Percentiles rank a stretch among this genome's conserved stretches.
Evolutionary conservation across 1,140 invertebrate genomes (phyloP).

Genomic region (Trichonephila clavata): DNA sequence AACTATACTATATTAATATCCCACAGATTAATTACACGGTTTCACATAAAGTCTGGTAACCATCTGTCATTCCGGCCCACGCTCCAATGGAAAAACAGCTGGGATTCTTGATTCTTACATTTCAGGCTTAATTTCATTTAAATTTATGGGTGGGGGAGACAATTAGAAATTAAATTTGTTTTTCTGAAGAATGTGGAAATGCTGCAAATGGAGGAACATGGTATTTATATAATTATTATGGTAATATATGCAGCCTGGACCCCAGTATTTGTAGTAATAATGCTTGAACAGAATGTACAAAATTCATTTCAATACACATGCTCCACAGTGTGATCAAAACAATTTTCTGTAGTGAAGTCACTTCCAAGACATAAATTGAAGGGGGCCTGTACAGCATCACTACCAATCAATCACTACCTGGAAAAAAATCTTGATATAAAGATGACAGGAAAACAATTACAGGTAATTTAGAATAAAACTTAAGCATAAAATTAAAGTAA

Average conservation of each 20-base stretch:
- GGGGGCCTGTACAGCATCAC: conserved; percentile 76
- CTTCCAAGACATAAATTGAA: conserved; percentile 75
- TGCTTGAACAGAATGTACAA: conserved; percentile 75
- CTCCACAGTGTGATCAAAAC: conserved; percentile 72
- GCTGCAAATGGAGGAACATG: conserved; percentile 68
- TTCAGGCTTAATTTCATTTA: conserved; percentile 22
- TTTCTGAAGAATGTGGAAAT: conserved; percentile 50
- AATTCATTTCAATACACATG: conserved; percentile 74
- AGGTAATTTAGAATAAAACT: too few relatives aligned
- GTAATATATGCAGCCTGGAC: conserved; percentile 65
- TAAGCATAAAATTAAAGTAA: too few relatives aligned
- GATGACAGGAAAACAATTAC: background rate
- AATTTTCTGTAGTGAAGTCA: conserved; percentile 69
- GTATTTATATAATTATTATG: conserved; percentile 66
- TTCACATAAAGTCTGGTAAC: conserved; percentile 32
- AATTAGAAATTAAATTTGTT: conserved; percentile 39
- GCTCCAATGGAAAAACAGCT: conserved; percentile 40
- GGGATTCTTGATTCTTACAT: conserved; percentile 49
- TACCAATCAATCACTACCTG: conserved; percentile 72
- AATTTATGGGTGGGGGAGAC: conserved; percentile 19
- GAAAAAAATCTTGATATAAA: background rate
- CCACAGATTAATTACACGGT: conserved; percentile 43
- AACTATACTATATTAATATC: conserved; percentile 53
- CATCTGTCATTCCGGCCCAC: conserved; percentile 63
- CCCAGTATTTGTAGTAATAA: conserved; percentile 67